These are phyloP conservation scores for Ophion slaviceki DNA, from an alignment of 2,888 invertebrate genomes.

Conservation along the genomic window DNA sequence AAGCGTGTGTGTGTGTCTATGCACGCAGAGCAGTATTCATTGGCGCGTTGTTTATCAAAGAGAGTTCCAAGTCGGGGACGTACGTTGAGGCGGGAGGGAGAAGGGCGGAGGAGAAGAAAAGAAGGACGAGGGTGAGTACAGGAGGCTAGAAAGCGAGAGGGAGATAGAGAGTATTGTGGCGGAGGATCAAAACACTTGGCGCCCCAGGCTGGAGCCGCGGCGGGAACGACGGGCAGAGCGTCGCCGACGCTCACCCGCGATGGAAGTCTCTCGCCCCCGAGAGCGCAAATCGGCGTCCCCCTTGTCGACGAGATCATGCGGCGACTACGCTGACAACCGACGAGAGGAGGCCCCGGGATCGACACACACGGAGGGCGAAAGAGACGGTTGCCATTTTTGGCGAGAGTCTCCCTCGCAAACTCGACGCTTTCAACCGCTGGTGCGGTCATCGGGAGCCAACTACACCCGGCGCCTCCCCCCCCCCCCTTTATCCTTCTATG, in stretches of 20 bases:
- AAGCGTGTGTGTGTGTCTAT: background rate
- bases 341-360: constrained; percentile 42
- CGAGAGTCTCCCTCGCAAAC: constrained; percentile 35
- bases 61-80: constrained; percentile 66
- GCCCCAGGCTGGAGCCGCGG: constrained; percentile 73
- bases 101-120: constrained; percentile 3
- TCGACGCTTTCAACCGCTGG: constrained; percentile 33
- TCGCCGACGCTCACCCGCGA: constrained; percentile 61
- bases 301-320: constrained; percentile 51
- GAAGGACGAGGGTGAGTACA: constrained; percentile 45
- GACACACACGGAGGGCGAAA: constrained; percentile 3
- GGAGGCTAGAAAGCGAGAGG: constrained; percentile 60
- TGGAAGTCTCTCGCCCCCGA: constrained; percentile 44
- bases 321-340: constrained; percentile 50
- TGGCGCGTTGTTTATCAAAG: constrained; percentile 64
- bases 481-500: background rate
- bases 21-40: constrained; percentile 29
- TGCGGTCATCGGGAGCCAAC: constrained; percentile 36
- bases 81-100: constrained; percentile 16
- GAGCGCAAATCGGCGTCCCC: constrained; percentile 47
- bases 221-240: constrained; percentile 63
- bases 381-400: constrained; percentile 37
- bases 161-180: constrained; percentile 62
- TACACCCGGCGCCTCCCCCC: too few species aligned
- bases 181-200: constrained; percentile 80